Evolutionary conservation across 2,888 invertebrate genomes (phyloP), one percentile per base, ranked within the genome.

Genomic region (Plebejus argus): DNA sequence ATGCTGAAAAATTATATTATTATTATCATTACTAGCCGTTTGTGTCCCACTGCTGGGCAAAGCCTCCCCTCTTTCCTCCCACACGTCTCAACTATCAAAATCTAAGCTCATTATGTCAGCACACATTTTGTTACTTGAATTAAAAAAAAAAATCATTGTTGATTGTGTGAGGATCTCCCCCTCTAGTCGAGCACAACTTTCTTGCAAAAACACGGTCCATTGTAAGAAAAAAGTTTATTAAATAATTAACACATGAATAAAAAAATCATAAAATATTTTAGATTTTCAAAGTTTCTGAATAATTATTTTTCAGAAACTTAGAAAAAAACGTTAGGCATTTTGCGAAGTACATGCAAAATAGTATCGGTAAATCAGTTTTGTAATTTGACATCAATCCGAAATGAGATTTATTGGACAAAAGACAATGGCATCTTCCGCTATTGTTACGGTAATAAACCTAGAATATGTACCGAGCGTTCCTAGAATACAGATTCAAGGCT

Each of bases 1-100:
- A 86, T 85, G 91, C 93, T 92, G 91, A 77, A 84, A 80, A 49
- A 72, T 58, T 33, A 72, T 33, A 39, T 76, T n/a, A n/a, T n/a
- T n/a, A n/a, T n/a, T n/a, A n/a, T n/a, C n/a, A n/a, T n/a, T n/a
- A n/a, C n/a, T n/a, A n/a, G n/a, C n/a, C n/a, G n/a, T n/a, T n/a
- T n/a, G n/a, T n/a, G n/a, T n/a, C n/a, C n/a, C n/a, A n/a, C n/a
- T n/a, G n/a, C n/a, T n/a, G n/a, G n/a, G n/a, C n/a, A n/a, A n/a
- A n/a, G n/a, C n/a, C n/a, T n/a, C n/a, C n/a, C n/a, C n/a, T n/a
- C n/a, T n/a, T n/a, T n/a, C n/a, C n/a, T n/a, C n/a, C n/a, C n/a
- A n/a, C n/a, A n/a, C n/a, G n/a, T n/a, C n/a, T 28, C 15, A 56
- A 23, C 12, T 15, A 58, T 45, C n/a, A 35, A 58, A 53, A 77